A percentile compares a stretch with the other conserved stretches of the same genome.
phyloP scores from a whole-genome alignment of 2,888 invertebrate genomes.

The Lagria hirta region DNA sequence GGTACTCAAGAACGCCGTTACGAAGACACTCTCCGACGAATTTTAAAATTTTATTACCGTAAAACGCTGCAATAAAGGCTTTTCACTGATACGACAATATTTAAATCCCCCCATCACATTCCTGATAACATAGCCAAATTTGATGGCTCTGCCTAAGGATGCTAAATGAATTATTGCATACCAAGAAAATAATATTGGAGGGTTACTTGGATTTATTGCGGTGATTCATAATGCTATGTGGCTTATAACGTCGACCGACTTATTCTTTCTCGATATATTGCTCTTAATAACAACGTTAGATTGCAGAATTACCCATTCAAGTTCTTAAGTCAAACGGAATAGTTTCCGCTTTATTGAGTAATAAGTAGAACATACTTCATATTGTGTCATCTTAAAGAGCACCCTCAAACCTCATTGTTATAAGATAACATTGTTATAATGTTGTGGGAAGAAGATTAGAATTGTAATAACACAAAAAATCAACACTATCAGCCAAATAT shows the following conservation, averaged over 20 bases:
- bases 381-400: no score
- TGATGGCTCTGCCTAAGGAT: conserved; percentile 24
- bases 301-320: conserved; percentile 25
- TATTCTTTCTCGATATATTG: conserved; percentile 28
- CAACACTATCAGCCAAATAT: no score
- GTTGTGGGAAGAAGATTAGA: no score
- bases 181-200: conserved; percentile 29
- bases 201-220: conserved; percentile 28
- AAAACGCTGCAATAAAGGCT: conserved; percentile 25
- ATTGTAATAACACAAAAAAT: no score
- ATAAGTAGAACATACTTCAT: no score
- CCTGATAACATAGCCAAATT: conserved; percentile 29
- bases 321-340: no score
- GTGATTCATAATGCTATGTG: conserved; percentile 26
- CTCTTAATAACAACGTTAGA: conserved; percentile 26
- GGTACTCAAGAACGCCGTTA: conserved; percentile 25
- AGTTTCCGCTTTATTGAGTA: no score
- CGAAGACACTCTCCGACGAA: conserved; percentile 20
- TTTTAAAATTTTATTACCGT: conserved; percentile 27
- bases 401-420: conserved; percentile 1
- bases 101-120: conserved; percentile 27
- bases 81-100: conserved; percentile 27
- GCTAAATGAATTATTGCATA: conserved; percentile 28
- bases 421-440: no score
- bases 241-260: conserved; percentile 26